A percentile compares a stretch with the other conserved stretches of the same genome.
These are phyloP conservation scores for Sylvia borin DNA, from an alignment of 2,797 vertebrate genomes.

Conservation along the genomic window DNA sequence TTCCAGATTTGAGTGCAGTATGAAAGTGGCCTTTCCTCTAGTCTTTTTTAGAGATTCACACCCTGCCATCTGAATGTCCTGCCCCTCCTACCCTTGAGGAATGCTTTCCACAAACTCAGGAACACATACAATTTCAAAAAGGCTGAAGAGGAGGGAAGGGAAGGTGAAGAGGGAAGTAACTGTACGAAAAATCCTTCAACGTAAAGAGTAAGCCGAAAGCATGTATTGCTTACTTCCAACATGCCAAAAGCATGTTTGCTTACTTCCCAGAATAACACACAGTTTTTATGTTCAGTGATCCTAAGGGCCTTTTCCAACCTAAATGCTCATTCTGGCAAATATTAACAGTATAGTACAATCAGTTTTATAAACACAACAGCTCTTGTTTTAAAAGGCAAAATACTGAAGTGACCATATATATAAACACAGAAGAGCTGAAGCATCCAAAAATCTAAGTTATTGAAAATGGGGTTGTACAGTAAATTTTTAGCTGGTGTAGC, in stretches of 20 bases:
- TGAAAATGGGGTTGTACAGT: not conserved
- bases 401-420: not conserved
- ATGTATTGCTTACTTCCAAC: not conserved
- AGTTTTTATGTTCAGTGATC: not conserved
- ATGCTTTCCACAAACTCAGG: not conserved
- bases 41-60: not conserved
- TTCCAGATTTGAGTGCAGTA: not conserved
- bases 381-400: not conserved
- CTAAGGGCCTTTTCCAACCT: not conserved
- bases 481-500: not conserved
- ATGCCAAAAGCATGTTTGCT: not conserved
- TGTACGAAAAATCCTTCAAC: not conserved
- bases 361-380: not conserved
- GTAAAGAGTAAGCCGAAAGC: not conserved
- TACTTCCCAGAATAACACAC: not conserved
- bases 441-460: not conserved
- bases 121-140: not conserved
- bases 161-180: not conserved
- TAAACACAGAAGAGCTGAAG: not conserved
- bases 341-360: not conserved
- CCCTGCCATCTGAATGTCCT: not conserved
- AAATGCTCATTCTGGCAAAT: not conserved
- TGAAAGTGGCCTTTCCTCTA: not conserved
- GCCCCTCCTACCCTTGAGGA: not conserved
- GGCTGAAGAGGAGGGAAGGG: not conserved